Percentiles rank a stretch among this genome's conserved stretches.
These are phyloP conservation scores for Cheilosia pagana DNA, from an alignment of 2,888 invertebrate species.

Conservation along the genomic window DNA sequence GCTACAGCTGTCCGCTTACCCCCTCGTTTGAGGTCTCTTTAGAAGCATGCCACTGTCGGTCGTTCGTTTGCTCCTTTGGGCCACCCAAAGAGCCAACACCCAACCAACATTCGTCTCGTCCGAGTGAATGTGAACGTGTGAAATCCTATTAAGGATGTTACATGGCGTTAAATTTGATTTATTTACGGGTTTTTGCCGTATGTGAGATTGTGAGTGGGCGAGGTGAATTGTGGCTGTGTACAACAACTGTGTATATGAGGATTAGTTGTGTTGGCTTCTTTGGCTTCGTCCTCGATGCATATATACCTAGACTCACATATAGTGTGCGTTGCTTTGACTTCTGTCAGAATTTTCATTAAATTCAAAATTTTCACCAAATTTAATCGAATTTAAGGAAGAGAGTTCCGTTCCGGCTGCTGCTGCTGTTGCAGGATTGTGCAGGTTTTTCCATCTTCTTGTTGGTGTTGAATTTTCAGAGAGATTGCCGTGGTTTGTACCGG, in stretches of 20 bases:
- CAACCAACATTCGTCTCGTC: conserved; percentile 45
- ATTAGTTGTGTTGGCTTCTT: conserved; percentile 72
- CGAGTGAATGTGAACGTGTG: conserved; percentile 70
- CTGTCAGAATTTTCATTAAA: conserved; percentile 73
- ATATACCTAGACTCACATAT: neutral
- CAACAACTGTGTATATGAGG: conserved; percentile 40
- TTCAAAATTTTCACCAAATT: conserved; percentile 65
- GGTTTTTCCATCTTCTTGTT: conserved; percentile 44
- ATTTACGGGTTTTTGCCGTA: conserved; percentile 75
- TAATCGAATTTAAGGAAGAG: conserved; percentile 68
- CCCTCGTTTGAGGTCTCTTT: conserved; percentile 36
- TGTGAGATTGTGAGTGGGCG: conserved; percentile 44
- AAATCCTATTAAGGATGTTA: conserved; percentile 76
- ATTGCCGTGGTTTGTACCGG: conserved; percentile 42
- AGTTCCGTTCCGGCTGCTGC: conserved; percentile 7
- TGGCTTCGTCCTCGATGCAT: conserved; percentile 18
- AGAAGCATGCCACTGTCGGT: conserved; percentile 33
- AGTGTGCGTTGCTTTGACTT: conserved; percentile 55
- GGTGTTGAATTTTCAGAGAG: conserved; percentile 18
- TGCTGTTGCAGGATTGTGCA: conserved; percentile 8
- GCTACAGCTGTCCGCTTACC: conserved; percentile 6
- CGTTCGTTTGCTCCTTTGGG: neutral
- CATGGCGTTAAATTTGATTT: conserved; percentile 77
- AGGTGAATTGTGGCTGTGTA: conserved; percentile 52
- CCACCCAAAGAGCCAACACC: neutral